phyloP scores from a whole-genome alignment of 2,113 vertebrate species.

The Maccullochella peelii region DNA sequence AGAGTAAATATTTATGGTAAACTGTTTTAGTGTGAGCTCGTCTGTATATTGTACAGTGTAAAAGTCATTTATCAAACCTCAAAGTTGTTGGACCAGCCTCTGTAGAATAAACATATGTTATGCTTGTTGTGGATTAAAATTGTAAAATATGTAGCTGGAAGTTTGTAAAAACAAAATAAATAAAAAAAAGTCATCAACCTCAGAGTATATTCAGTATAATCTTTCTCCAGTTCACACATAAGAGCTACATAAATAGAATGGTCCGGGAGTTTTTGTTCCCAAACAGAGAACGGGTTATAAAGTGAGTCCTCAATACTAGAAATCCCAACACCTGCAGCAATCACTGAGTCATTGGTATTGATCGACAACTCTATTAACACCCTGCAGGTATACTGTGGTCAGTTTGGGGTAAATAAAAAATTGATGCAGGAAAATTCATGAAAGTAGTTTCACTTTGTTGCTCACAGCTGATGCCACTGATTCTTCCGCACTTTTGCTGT shows the following conservation, averaged over 20 bases:
- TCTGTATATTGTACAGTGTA: neutral
- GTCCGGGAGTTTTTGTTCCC: neutral
- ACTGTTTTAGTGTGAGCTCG: neutral
- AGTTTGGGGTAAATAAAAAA: constrained; percentile 16
- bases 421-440: constrained; percentile 15
- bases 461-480: constrained; percentile 8
- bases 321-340: neutral
- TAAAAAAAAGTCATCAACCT: neutral
- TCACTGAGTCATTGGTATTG: constrained; percentile 14
- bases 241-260: neutral
- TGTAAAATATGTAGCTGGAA: neutral
- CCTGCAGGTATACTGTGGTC: neutral
- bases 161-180: too few relatives aligned
- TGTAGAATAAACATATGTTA: neutral
- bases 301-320: neutral
- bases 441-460: constrained; percentile 17
- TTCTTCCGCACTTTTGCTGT: constrained; percentile 7
- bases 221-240: neutral
- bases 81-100: neutral
- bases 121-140: neutral
- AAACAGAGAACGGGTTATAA: neutral
- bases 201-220: neutral
- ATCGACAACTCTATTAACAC: constrained; percentile 25
- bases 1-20: constrained; percentile 8
- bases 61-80: neutral